phyloP scores from a whole-genome alignment of 2,888 invertebrate genomes.

The Lypha dubia region DNA sequence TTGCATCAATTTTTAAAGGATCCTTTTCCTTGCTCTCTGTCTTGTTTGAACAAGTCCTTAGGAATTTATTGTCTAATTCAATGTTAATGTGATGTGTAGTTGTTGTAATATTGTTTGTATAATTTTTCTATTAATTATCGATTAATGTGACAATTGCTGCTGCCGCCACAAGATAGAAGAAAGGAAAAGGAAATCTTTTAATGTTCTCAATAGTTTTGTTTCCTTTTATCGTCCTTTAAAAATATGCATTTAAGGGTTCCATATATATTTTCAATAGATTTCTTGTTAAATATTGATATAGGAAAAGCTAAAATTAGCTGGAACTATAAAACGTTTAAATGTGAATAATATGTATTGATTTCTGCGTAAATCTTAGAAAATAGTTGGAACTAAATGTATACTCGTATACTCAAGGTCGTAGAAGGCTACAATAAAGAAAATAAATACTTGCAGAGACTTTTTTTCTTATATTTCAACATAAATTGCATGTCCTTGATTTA shows the following conservation, averaged over 20 bases:
- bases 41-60: slow-evolving; percentile 56
- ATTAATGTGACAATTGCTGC: slow-evolving; percentile 36
- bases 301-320: slow-evolving; percentile 47
- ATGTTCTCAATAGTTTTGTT: slow-evolving; percentile 34
- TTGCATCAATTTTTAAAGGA: slow-evolving; percentile 54
- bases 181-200: slow-evolving; percentile 41
- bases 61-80: slow-evolving; percentile 65
- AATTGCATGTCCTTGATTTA: slow-evolving; percentile 10
- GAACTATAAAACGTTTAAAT: not conserved
- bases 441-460: too few species aligned
- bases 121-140: slow-evolving; percentile 67
- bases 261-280: not conserved
- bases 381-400: slow-evolving; percentile 14
- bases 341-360: slow-evolving; percentile 27
- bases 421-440: too few species aligned
- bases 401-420: not conserved
- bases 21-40: slow-evolving; percentile 52
- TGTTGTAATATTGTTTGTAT: slow-evolving; percentile 28
- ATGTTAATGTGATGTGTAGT: slow-evolving; percentile 64
- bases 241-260: not conserved
- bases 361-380: not conserved
- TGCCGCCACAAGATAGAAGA: not conserved
- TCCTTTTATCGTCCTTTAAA: slow-evolving; percentile 19
- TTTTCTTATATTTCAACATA: not conserved
- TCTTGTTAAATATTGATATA: slow-evolving; percentile 31